phyloP scores from a whole-genome alignment of 1,140 invertebrate species.

The Heterodera schachtii region DNA sequence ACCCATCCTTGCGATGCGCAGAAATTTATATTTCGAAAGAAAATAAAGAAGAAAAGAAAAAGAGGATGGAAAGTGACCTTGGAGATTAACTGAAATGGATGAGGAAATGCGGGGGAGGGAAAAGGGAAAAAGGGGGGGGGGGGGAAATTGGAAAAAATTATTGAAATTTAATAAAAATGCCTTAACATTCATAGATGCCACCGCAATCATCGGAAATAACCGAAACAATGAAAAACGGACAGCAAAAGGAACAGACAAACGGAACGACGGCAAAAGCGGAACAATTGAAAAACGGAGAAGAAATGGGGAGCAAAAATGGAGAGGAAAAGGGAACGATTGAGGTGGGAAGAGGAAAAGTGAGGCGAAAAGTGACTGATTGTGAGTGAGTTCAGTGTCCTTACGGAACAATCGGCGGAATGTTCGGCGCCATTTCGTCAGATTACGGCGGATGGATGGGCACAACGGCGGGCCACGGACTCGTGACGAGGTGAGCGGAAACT shows the following conservation, averaged over 20 bases:
- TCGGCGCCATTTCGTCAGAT: background rate
- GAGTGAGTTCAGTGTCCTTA: background rate
- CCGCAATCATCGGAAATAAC: too few species aligned
- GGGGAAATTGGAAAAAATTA: background rate
- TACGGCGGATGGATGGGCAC: constrained; percentile 7
- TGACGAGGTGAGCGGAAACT: background rate
- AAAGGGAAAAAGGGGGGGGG: too few species aligned
- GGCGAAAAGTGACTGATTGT: background rate
- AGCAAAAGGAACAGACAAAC: background rate
- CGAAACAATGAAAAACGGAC: background rate
- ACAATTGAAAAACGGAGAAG: background rate
- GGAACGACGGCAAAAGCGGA: background rate
- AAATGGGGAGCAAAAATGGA: background rate
- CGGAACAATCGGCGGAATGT: background rate
- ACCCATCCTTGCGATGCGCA: background rate
- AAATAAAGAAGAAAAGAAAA: background rate
- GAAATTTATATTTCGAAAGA: background rate
- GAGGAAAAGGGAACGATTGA: background rate
- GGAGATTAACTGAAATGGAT: background rate
- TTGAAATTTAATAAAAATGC: background rate
- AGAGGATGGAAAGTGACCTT: background rate
- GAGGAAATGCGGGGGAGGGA: too few species aligned
- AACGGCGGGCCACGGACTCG: background rate
- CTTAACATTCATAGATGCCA: background rate
- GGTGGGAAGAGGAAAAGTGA: background rate